Conservation (phyloP, 2,797 vertebrate genomes). For the Chelmon rostratus region DNA sequence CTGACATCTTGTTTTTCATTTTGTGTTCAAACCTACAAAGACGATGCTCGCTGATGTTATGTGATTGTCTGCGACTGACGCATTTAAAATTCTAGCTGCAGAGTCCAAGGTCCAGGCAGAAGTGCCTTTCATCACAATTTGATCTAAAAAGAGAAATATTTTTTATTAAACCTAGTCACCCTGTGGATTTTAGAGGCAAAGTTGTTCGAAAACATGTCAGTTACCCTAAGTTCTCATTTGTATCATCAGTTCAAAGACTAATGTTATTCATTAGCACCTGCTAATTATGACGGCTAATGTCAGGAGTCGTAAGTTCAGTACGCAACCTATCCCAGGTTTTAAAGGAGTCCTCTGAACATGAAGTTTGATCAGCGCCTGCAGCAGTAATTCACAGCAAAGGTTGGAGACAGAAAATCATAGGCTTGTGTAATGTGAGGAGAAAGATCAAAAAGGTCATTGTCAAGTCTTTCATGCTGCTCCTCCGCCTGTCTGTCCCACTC, state of each 20-base stretch:
- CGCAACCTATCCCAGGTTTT: constrained; percentile 4
- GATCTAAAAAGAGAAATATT: constrained; percentile 35
- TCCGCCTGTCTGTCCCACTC: not conserved
- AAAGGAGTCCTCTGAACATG: constrained; percentile 31
- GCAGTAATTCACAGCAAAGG: constrained; percentile 45
- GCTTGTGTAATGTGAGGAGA: constrained; percentile 26
- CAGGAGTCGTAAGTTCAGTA: not conserved
- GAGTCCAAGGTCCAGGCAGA: not conserved
- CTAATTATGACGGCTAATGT: not conserved
- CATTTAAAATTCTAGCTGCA: not conserved
- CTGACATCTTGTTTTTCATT: constrained; percentile 25
- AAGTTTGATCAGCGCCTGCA: constrained; percentile 22
- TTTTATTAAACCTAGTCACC: not conserved
- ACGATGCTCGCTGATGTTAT: not conserved
- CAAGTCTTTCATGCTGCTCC: constrained; percentile 31
- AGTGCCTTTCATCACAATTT: constrained; percentile 5
- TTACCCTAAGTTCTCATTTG: constrained; percentile 4
- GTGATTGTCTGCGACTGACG: constrained; percentile 11
- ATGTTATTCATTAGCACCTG: not conserved
- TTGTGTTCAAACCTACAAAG: constrained; percentile 6
- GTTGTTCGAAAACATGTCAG: constrained; percentile 5
- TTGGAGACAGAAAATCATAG: constrained; percentile 54
- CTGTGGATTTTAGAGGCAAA: not conserved
- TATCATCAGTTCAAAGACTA: not conserved
- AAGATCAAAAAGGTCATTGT: constrained; percentile 49